Evolutionary conservation across 2,888 invertebrate species (phyloP), one percentile per base, ranked within the genome.

Genomic region (Troides helena): DNA sequence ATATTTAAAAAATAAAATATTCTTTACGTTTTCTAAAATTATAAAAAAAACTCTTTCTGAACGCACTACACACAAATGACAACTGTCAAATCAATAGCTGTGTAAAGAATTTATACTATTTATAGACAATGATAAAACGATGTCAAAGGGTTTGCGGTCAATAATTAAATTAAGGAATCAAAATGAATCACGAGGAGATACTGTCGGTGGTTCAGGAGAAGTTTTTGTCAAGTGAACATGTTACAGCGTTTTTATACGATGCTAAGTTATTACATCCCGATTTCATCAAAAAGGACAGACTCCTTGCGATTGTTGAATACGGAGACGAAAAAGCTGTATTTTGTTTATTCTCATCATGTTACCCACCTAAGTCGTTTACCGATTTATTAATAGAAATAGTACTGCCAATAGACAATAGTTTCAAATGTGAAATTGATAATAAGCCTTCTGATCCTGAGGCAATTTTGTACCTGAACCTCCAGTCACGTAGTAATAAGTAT

Each of bases 361-460:
- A 91, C 78, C 95, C 95, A 76, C 95, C 96, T 25, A 94, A 94
- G 82, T 94, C 95, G 69, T 95, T 95, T 81, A 95, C 95, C 66
- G 97, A 97, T 88, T 92, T 98, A 76, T 95, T 95, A 18, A 94
- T 97, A 78, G 97, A 97, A 88, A 95, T 95, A 85, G 95, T 96
- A 66, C 94, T 97, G 79, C 96, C 97, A 39, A 94, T 98, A 69
- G 96, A 97, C 89, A 94, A 95, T 78, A 94, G 95, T 79, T 97
- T 98, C 85, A 95, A 95, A 85, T 96, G 96, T 90, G 95, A 95
- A 82, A 95, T 95, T 80, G 95, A 92, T 79, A 93, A 93, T 80
- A 95, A 95, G 92, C 93, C 92, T 74, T 88, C 89, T n/a, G 92
- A 92, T 72, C 87, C 91, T 36, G 93, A 92, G 78, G 88, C 90